Percentiles rank a stretch among this genome's conserved stretches.
These are phyloP conservation scores for Parapristionchus giblindavisi DNA, from an alignment of 2,888 invertebrate genomes.

Conservation along the genomic window DNA sequence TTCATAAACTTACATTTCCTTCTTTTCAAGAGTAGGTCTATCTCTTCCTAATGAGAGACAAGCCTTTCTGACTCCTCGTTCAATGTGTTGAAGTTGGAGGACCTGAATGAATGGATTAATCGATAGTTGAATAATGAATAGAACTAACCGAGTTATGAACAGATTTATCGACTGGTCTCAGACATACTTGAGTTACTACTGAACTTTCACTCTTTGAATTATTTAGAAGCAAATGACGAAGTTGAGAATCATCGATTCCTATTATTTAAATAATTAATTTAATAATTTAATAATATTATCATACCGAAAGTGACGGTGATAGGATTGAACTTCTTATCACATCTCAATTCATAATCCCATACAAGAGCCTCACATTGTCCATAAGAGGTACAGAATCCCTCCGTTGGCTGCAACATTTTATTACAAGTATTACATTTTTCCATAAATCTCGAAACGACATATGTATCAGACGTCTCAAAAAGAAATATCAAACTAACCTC, in stretches of 20 bases:
- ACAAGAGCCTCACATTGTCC: slow-evolving; percentile 31
- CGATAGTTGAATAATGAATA: not conserved
- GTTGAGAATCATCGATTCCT: slow-evolving; percentile 36
- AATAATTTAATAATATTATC: not conserved
- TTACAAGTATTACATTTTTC: too few relatives aligned
- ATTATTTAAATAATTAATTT: not conserved
- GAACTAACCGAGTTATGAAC: slow-evolving; percentile 34
- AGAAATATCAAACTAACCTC: too few relatives aligned
- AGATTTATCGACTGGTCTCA: slow-evolving; percentile 34
- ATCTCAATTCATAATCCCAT: slow-evolving; percentile 35
- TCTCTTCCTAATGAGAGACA: slow-evolving; percentile 38
- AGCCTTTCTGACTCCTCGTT: slow-evolving; percentile 34
- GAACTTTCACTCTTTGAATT: slow-evolving; percentile 36
- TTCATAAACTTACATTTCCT: slow-evolving; percentile 21
- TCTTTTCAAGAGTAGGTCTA: slow-evolving; percentile 7
- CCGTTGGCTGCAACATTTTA: slow-evolving; percentile 37
- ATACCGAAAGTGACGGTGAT: slow-evolving; percentile 38
- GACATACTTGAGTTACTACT: slow-evolving; percentile 39
- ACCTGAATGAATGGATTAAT: not conserved
- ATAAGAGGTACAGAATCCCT: slow-evolving; percentile 31
- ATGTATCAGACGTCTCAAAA: too few relatives aligned
- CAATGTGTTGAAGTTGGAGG: slow-evolving; percentile 38
- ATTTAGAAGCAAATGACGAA: slow-evolving; percentile 35
- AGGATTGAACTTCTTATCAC: slow-evolving; percentile 34
- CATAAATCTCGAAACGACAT: too few relatives aligned